A percentile compares a stretch with the other conserved stretches of the same genome.
Evolutionary conservation across 2,113 vertebrate species (phyloP).

Genomic region (Himantopus leucocephalus): DNA sequence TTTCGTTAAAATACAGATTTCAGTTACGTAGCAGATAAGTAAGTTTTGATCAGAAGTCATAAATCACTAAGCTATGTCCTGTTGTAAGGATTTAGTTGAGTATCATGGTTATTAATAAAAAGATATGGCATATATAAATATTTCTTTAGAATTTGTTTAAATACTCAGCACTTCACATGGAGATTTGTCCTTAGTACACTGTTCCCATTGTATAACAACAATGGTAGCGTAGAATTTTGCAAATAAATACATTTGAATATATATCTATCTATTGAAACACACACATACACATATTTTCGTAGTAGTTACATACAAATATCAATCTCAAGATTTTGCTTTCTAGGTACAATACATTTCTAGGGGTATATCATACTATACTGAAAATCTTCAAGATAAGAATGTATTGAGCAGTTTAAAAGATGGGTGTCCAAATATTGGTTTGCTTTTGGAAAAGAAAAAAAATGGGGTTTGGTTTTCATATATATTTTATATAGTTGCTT

Average conservation of each 20-base stretch:
- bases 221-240: background rate
- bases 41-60: background rate
- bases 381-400: background rate
- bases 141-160: constrained; percentile 4
- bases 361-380: background rate
- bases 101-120: background rate
- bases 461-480: background rate
- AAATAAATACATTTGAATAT: background rate
- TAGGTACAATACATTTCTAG: background rate
- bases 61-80: background rate
- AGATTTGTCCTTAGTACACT: background rate
- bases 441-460: background rate
- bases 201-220: background rate
- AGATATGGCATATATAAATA: background rate
- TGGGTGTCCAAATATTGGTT: background rate
- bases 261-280: background rate
- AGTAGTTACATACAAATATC: background rate
- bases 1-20: background rate
- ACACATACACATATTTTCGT: background rate
- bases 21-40: background rate
- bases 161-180: background rate
- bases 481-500: background rate
- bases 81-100: background rate
- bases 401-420: background rate
- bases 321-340: background rate